These are phyloP conservation scores for Mylabris sibirica DNA, from an alignment of 2,888 invertebrate genomes.

Conservation along the genomic window DNA sequence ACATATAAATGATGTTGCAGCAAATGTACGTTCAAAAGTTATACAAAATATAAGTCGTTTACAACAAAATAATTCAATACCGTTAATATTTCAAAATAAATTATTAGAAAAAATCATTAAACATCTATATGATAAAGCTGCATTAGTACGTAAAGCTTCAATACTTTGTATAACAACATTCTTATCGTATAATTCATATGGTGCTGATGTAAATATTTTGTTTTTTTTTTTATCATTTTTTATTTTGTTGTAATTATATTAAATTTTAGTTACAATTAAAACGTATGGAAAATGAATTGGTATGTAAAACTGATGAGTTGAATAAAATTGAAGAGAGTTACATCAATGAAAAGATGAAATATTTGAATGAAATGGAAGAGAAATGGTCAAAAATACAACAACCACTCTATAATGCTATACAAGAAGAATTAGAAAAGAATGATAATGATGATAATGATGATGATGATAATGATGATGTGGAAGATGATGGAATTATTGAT, in stretches of 20 bases:
- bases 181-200: constrained; percentile 85
- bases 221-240: no score
- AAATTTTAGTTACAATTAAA: constrained; percentile 54
- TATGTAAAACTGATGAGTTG: constrained; percentile 62
- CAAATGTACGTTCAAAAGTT: constrained; percentile 85
- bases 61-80: constrained; percentile 80
- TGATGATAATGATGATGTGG: constrained; percentile 27
- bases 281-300: constrained; percentile 68
- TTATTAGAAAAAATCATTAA: constrained; percentile 74
- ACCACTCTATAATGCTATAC: constrained; percentile 63
- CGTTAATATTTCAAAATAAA: constrained; percentile 72
- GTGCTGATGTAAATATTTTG: constrained; percentile 70
- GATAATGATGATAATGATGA: constrained; percentile 39
- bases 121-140: constrained; percentile 83
- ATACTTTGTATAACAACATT: constrained; percentile 79
- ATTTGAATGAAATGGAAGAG: constrained; percentile 60
- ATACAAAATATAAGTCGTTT: constrained; percentile 76
- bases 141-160: constrained; percentile 85
- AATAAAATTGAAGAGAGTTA: constrained; percentile 63
- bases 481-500: constrained; percentile 30
- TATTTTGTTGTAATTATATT: no score
- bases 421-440: constrained; percentile 61
- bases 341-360: constrained; percentile 66
- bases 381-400: constrained; percentile 66
- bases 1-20: constrained; percentile 84